A percentile compares a stretch with the other conserved stretches of the same genome.
These are phyloP conservation scores for Cololabis saira DNA, from an alignment of 2,113 vertebrate species.

Conservation along the genomic window DNA sequence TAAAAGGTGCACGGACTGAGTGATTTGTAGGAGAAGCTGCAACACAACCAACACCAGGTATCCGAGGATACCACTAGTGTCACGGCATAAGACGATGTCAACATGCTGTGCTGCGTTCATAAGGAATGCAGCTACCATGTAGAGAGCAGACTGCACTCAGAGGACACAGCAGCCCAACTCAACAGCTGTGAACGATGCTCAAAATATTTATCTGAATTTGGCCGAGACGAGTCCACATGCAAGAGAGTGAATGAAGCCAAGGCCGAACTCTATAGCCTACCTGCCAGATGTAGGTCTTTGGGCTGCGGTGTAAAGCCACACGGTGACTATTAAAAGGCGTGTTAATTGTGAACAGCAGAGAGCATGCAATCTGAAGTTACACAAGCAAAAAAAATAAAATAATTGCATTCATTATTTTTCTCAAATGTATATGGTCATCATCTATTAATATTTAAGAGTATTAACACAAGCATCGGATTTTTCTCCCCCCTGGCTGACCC, in stretches of 20 bases:
- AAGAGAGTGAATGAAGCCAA: slow-evolving; percentile 43
- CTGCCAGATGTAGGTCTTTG: slow-evolving; percentile 63
- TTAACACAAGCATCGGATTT: slow-evolving; percentile 46
- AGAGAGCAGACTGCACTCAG: slow-evolving; percentile 5
- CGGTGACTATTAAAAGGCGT: slow-evolving; percentile 49
- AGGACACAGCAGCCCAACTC: slow-evolving; percentile 7
- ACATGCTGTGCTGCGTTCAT: slow-evolving; percentile 41
- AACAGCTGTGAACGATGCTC: slow-evolving; percentile 19
- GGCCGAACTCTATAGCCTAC: slow-evolving; percentile 44
- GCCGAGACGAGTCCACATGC: slow-evolving; percentile 38
- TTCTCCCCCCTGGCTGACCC: slow-evolving; percentile 33
- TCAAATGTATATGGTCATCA: slow-evolving; percentile 24
- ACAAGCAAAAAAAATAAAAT: slow-evolving; percentile 16
- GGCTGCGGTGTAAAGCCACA: slow-evolving; percentile 44
- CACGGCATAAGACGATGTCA: slow-evolving; percentile 20
- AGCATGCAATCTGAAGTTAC: slow-evolving; percentile 35
- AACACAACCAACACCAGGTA: slow-evolving; percentile 45
- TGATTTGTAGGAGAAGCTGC: slow-evolving; percentile 28
- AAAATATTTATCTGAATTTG: slow-evolving; percentile 36
- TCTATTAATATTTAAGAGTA: slow-evolving; percentile 57
- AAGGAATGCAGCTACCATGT: slow-evolving; percentile 49
- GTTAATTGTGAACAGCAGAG: slow-evolving; percentile 57
- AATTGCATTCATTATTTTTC: slow-evolving; percentile 29
- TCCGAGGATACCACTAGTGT: slow-evolving; percentile 46
- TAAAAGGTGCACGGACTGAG: slow-evolving; percentile 60